Conservation (phyloP, 1,140 invertebrate genomes). For the Fopius arisanus region DNA sequence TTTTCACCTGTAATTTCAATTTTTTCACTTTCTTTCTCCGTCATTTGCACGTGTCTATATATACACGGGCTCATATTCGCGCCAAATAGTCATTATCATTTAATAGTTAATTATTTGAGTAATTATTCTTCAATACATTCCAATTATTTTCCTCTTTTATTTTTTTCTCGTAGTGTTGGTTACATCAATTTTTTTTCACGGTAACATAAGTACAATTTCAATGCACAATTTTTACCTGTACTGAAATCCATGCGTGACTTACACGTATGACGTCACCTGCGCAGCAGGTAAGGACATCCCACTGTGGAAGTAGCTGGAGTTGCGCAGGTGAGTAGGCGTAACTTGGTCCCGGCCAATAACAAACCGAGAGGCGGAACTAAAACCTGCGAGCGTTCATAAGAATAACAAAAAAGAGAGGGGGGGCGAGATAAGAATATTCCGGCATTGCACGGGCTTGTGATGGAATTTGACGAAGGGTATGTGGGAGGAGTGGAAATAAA, state of each 20-base stretch:
- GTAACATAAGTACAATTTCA: conserved; percentile 21
- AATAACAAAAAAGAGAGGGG: conserved; percentile 14
- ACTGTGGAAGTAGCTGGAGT: conserved; percentile 34
- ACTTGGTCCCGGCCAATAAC: conserved; percentile 52
- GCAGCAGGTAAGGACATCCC: conserved; percentile 19
- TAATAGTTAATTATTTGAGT: neutral
- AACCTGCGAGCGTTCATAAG: neutral
- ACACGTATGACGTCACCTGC: conserved; percentile 31
- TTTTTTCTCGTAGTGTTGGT: too few relatives aligned
- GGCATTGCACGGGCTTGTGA: neutral
- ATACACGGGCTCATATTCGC: neutral
- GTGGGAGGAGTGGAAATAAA: neutral
- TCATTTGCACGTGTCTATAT: neutral
- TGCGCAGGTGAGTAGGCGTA: conserved; percentile 49
- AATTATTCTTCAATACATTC: neutral
- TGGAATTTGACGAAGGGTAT: conserved; percentile 36
- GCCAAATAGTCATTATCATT: neutral
- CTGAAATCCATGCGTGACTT: conserved; percentile 42
- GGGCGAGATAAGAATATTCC: neutral
- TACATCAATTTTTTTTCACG: neutral
- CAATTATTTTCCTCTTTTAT: neutral
- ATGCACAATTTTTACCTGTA: conserved; percentile 28
- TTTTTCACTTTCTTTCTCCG: conserved; percentile 17
- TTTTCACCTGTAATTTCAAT: conserved; percentile 6
- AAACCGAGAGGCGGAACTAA: conserved; percentile 52